These are phyloP conservation scores for Etheostoma cragini DNA, from an alignment of 2,113 vertebrate genomes.

Conservation along the genomic window DNA sequence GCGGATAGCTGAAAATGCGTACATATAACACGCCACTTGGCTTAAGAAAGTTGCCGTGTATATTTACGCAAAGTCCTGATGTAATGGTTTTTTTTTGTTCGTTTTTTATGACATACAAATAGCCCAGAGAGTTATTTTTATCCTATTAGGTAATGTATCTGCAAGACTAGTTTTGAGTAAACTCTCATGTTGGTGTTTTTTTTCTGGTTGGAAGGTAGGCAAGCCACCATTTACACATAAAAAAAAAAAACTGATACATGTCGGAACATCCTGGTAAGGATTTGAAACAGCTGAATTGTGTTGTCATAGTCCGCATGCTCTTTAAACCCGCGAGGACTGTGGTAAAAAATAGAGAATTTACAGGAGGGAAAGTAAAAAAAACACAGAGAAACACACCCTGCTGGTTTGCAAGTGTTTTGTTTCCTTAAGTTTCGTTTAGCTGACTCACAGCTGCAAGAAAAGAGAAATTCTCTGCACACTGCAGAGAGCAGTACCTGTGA, in stretches of 20 bases:
- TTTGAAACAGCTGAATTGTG: background rate
- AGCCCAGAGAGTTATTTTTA: too few species aligned
- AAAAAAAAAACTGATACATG: constrained; percentile 7
- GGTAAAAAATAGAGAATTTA: background rate
- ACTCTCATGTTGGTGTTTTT: background rate
- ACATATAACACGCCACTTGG: too few species aligned
- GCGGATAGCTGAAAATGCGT: too few species aligned
- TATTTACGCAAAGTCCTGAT: too few species aligned
- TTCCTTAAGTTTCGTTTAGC: constrained; percentile 36
- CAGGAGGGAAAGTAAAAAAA: background rate
- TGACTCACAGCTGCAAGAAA: constrained; percentile 45
- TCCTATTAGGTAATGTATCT: too few species aligned
- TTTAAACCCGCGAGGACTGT: constrained; percentile 1
- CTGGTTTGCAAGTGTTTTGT: constrained; percentile 28
- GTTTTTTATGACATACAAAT: too few species aligned
- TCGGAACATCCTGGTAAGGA: background rate
- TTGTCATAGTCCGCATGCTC: background rate
- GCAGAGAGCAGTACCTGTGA: constrained; percentile 24
- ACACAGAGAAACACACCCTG: background rate
- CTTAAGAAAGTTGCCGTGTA: too few species aligned
- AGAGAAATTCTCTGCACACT: constrained; percentile 11
- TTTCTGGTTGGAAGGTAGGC: background rate
- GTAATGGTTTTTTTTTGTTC: too few species aligned
- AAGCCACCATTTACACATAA: background rate
- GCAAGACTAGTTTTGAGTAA: background rate